These are phyloP conservation scores for Platorchestia sp. DNA, from an alignment of 1,140 invertebrate genomes.

Conservation along the genomic window DNA sequence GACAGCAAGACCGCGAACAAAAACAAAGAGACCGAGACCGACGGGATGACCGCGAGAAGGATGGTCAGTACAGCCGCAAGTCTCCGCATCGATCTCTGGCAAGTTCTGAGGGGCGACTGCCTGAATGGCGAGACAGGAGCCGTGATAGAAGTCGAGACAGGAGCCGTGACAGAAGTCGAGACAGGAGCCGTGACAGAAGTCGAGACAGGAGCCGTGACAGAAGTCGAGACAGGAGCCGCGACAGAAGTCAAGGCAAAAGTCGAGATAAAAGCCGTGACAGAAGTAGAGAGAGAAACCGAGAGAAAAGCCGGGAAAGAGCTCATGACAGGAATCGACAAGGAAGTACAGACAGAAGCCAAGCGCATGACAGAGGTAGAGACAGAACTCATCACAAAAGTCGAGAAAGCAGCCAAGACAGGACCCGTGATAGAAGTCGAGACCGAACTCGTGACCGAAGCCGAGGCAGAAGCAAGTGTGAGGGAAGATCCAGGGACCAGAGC, in stretches of 20 bases:
- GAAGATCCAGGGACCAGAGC: not conserved
- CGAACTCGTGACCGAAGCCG: not conserved
- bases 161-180: not conserved
- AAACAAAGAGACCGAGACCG: not conserved
- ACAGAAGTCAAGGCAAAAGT: not conserved
- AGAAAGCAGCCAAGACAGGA: not conserved
- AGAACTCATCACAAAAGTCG: not conserved
- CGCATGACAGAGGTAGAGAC: not conserved
- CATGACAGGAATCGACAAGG: not conserved
- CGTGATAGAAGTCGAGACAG: not conserved
- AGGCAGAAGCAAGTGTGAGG: not conserved
- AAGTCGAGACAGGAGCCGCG: not conserved
- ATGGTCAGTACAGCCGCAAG: not conserved
- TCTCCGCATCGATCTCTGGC: not conserved
- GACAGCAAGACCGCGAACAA: not conserved
- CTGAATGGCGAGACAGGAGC: not conserved
- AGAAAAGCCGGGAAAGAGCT: constrained; percentile 16
- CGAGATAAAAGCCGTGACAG: not conserved
- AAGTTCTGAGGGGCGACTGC: not conserved
- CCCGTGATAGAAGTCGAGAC: not conserved
- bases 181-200: not conserved
- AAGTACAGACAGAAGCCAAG: not conserved
- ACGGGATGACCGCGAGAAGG: not conserved
- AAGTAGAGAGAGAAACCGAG: constrained; percentile 16
- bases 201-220: not conserved